Evolutionary conservation across 2,113 vertebrate genomes (phyloP).

Genomic region (Mastomys natalensis): DNA sequence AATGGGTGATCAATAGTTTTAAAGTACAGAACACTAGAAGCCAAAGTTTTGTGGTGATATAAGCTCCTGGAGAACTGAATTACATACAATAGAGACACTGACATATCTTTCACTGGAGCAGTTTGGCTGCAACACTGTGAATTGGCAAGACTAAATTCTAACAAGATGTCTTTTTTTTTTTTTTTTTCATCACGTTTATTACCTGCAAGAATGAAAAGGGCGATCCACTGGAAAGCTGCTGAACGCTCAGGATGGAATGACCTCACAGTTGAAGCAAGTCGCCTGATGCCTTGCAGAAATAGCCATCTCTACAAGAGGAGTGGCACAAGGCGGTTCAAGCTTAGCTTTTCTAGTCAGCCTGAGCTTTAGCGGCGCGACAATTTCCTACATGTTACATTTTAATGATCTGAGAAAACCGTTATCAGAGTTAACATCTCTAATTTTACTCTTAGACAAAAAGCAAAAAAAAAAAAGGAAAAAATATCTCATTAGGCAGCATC

Average conservation of each 20-base stretch:
- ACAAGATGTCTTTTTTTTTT: slow-evolving; percentile 54
- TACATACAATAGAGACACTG: slow-evolving; percentile 74
- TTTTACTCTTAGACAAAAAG: slow-evolving; percentile 76
- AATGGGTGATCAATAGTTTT: slow-evolving; percentile 20
- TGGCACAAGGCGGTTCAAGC: slow-evolving; percentile 82
- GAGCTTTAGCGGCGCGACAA: slow-evolving; percentile 73
- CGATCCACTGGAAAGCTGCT: slow-evolving; percentile 60
- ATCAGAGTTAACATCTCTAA: slow-evolving; percentile 80
- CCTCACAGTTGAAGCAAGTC: slow-evolving; percentile 78
- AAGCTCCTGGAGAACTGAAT: slow-evolving; percentile 62
- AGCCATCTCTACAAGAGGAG: slow-evolving; percentile 84
- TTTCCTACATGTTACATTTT: slow-evolving; percentile 80
- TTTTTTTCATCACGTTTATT: slow-evolving; percentile 63
- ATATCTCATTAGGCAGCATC: slow-evolving; percentile 81
- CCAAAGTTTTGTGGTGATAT: slow-evolving; percentile 67
- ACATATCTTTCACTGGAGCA: slow-evolving; percentile 69
- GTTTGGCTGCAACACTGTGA: slow-evolving; percentile 50
- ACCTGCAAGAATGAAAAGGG: slow-evolving; percentile 66
- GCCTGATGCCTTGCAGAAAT: slow-evolving; percentile 82
- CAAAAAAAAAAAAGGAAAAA: neutral
- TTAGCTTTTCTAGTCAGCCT: slow-evolving; percentile 80
- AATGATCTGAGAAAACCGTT: slow-evolving; percentile 81
- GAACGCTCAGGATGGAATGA: slow-evolving; percentile 72
- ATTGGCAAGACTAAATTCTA: slow-evolving; percentile 76
- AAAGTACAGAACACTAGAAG: slow-evolving; percentile 41